Percentiles rank a stretch among this genome's conserved stretches.
Evolutionary conservation across 2,888 invertebrate genomes (phyloP).

Genomic region (Drosophila trichaetosa): DNA sequence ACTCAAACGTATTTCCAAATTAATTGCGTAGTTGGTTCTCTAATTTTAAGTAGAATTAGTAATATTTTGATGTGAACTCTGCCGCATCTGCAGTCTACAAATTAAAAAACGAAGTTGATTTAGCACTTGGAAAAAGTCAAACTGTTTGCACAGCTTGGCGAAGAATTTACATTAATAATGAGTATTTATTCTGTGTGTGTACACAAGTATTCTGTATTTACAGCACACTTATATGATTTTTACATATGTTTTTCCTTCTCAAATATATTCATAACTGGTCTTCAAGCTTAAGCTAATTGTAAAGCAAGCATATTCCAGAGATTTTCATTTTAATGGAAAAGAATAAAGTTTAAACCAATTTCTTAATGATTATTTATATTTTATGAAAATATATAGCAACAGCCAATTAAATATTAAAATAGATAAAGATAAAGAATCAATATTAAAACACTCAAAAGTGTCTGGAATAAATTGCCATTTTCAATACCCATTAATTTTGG

Average conservation of each 20-base stretch:
- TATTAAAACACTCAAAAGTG: not conserved
- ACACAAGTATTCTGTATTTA: not conserved
- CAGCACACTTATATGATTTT: not conserved
- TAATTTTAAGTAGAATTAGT: not conserved
- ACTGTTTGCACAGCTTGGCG: slow-evolving; percentile 23
- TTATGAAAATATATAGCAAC: not conserved
- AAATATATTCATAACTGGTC: not conserved
- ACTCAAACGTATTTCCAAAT: slow-evolving; percentile 4
- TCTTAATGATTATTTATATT: not conserved
- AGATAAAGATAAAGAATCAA: not conserved
- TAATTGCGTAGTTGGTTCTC: not conserved
- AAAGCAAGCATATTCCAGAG: not conserved
- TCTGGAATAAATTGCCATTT: not conserved
- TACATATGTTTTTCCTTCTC: not conserved
- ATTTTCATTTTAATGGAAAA: not conserved
- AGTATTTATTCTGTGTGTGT: not conserved
- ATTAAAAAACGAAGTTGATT: not conserved
- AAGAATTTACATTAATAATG: slow-evolving; percentile 17
- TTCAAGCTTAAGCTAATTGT: not conserved
- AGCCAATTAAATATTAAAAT: not conserved
- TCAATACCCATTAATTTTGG: too few species aligned
- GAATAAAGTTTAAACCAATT: not conserved
- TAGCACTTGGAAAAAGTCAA: slow-evolving; percentile 12
- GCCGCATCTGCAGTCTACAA: not conserved
- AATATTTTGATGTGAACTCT: not conserved